Evolutionary conservation across 2,888 invertebrate genomes (phyloP).

Genomic region (Nephrotoma guestfalica): DNA sequence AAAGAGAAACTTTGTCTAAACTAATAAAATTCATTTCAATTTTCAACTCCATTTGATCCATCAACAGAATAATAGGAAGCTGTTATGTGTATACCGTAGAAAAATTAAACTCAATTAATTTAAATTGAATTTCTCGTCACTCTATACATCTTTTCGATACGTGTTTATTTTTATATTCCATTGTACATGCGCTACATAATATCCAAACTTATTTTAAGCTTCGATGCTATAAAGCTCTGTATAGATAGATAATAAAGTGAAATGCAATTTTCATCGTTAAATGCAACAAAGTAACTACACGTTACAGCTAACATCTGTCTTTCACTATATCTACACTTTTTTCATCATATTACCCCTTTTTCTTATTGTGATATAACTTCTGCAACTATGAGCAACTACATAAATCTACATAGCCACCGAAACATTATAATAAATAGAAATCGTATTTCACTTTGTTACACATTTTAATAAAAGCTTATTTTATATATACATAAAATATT

Average conservation of each 20-base stretch:
- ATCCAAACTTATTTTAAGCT: not conserved
- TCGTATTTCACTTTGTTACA: not conserved
- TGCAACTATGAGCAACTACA: not conserved
- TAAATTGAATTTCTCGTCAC: not conserved
- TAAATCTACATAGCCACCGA: not conserved
- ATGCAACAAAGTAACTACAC: not conserved
- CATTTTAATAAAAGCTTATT: not conserved
- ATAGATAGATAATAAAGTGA: not conserved
- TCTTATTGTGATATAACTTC: not conserved
- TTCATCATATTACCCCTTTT: not conserved
- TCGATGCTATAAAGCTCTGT: not conserved
- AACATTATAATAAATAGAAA: not conserved
- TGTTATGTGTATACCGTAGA: not conserved
- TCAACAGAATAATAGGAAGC: not conserved
- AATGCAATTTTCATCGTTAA: not conserved
- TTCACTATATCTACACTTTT: not conserved
- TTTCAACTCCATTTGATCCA: not conserved
- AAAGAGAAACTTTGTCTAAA: not conserved
- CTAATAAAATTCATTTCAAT: not conserved
- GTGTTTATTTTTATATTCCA: not conserved
- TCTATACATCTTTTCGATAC: not conserved
- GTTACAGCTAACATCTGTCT: not conserved
- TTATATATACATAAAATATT: not conserved
- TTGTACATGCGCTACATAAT: not conserved
- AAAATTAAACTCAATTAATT: not conserved